Percentiles rank a stretch among this genome's conserved stretches.
Conservation (phyloP, 2,113 vertebrate species). For the Cromileptes altivelis region DNA sequence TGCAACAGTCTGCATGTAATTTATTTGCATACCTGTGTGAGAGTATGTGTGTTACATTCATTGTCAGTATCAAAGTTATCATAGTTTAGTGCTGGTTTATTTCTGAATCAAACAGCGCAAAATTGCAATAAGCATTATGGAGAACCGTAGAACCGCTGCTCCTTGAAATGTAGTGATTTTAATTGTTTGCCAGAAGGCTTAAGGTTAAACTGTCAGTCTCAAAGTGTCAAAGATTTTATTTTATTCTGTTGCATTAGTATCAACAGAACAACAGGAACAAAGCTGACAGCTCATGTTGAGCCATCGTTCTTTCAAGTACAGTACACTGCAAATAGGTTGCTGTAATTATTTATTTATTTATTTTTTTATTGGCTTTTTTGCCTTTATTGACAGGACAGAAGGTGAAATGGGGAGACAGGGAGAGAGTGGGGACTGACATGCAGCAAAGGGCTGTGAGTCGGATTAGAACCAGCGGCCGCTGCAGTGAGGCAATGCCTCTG, state of each 20-base stretch:
- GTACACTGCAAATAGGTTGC: too few species aligned
- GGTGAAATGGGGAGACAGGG: too few species aligned
- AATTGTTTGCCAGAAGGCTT: not conserved
- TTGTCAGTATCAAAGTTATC: constrained; percentile 14
- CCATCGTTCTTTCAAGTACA: not conserved
- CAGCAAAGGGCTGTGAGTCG: too few species aligned
- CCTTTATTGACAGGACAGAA: too few species aligned
- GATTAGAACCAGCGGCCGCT: too few species aligned
- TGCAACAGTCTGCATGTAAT: constrained; percentile 7
- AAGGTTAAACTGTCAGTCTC: not conserved
- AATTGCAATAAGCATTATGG: not conserved
- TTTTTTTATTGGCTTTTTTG: too few species aligned
- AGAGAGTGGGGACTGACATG: too few species aligned
- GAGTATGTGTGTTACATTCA: constrained; percentile 18
- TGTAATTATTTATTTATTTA: too few species aligned
- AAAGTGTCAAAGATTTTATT: not conserved
- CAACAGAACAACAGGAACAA: not conserved
- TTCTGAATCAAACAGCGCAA: not conserved
- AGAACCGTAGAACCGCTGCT: not conserved
- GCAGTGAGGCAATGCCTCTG: too few species aligned
- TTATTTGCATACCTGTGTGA: not conserved
- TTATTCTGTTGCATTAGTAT: not conserved
- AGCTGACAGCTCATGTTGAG: constrained; percentile 3
- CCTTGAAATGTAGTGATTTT: not conserved
- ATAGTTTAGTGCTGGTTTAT: not conserved